Conservation (phyloP, 2,888 invertebrate genomes). For the Clostera curtula region DNA sequence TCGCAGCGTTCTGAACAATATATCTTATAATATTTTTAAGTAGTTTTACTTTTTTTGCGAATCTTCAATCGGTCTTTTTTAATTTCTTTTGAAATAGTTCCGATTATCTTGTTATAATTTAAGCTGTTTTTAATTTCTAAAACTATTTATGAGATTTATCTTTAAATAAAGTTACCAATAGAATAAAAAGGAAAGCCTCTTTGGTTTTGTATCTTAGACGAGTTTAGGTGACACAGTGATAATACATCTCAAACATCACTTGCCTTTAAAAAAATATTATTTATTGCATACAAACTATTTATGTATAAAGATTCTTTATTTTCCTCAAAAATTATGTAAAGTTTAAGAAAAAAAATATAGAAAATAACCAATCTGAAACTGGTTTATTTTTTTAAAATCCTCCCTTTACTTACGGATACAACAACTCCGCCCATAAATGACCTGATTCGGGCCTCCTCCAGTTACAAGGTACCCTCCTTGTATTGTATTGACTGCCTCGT, state of each 20-base stretch:
- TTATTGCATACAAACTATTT: constrained; percentile 41
- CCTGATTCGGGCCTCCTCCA: too few relatives aligned
- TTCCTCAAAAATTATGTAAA: constrained; percentile 55
- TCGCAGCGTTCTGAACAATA: constrained; percentile 47
- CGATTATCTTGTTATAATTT: constrained; percentile 37
- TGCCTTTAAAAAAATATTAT: constrained; percentile 52
- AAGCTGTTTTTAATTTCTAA: constrained; percentile 53
- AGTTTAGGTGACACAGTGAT: constrained; percentile 23
- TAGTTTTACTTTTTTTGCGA: constrained; percentile 21
- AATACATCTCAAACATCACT: constrained; percentile 39
- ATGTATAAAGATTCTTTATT: constrained; percentile 45
- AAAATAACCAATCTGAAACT: constrained; percentile 50
- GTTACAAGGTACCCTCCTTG: too few relatives aligned
- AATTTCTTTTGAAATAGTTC: constrained; percentile 23
- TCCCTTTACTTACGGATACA: constrained; percentile 1
- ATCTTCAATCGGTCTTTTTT: constrained; percentile 25
- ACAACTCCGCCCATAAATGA: too few relatives aligned
- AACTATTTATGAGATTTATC: constrained; percentile 65
- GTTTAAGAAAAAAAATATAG: constrained; percentile 62
- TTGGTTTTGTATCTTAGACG: constrained; percentile 24
- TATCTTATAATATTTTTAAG: constrained; percentile 26
- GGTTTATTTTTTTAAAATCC: constrained; percentile 29
- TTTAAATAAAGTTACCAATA: constrained; percentile 70
- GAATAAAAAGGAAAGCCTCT: constrained; percentile 38
- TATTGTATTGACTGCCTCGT: too few relatives aligned